Evolutionary conservation across 2,797 vertebrate genomes (phyloP), one percentile per base, ranked within the genome.

Genomic region (Liasis olivaceus): DNA sequence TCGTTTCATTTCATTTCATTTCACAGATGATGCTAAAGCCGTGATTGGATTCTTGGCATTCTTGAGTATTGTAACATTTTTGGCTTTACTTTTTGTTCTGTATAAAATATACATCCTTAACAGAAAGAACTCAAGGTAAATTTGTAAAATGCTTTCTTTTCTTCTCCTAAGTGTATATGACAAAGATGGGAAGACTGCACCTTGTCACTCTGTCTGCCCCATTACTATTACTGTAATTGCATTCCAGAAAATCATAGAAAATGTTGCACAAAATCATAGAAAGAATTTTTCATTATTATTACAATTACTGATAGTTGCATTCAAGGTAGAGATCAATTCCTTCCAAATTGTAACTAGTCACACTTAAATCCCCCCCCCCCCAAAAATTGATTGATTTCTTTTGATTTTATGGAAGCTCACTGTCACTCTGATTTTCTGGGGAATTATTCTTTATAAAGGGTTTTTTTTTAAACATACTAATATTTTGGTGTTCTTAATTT

Each of bases 41-140:
- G 36, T 99, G 85, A 98, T 98, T 92, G 97, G 95, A 92, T 98
- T 99, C 91, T 96, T 99, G 97, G 94, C 94, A 0, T 98, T 99
- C 91, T 97, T 99, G 93, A 99, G 99, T 86, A 11, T 98, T 95
- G 90, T 99, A 94, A 99, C 98, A 0, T 96, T 98, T 31, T 0
- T 99, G 92, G 98, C 98, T 59, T 98, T 99, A 36, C 93, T 99
- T 0, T 5, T 98, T 60, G 99, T 99, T 72, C 87, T 98, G 54
- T 99, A 98, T 91, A 99, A 99, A 97, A 99, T 99, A 95, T 99
- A 98, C 94, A 91, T 98, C 56, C 96, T 99, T 28, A 98, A 97
- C 94, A 97, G 94, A 92, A 98, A 94, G 66, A 97, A 97, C 20
- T 98, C 98, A 87, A 96, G 97, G 99, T 99, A 96, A 97, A 20